Evolutionary conservation across 2,888 invertebrate genomes (phyloP).

Genomic region (Euspilapteryx auroguttella): DNA sequence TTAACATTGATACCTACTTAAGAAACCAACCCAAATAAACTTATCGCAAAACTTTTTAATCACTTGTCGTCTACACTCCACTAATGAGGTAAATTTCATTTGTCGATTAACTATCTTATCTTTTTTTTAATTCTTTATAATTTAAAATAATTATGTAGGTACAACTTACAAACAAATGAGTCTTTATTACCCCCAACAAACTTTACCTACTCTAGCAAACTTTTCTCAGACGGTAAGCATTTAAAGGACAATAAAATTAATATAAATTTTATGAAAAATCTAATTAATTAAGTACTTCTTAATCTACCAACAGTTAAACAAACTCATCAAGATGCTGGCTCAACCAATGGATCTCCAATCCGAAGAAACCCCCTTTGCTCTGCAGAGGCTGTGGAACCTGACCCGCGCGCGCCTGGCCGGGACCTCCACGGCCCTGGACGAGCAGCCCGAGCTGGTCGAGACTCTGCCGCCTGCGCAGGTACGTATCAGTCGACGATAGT

Average conservation of each 20-base stretch:
- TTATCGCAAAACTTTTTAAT: too few relatives aligned
- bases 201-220: neutral
- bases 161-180: neutral
- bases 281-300: neutral
- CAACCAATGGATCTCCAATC: constrained; percentile 60
- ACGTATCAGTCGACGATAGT: too few relatives aligned
- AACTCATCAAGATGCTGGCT: constrained; percentile 36
- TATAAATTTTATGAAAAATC: neutral
- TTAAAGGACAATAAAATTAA: neutral
- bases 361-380: constrained; percentile 51
- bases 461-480: constrained; percentile 46
- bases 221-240: too few relatives aligned
- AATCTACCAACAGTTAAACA: neutral
- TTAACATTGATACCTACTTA: too few relatives aligned
- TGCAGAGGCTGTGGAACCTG: constrained; percentile 52
- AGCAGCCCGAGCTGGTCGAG: constrained; percentile 38
- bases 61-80: too few relatives aligned
- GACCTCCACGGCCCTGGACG: constrained; percentile 39
- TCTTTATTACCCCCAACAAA: neutral
- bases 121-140: too few relatives aligned
- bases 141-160: neutral
- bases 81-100: too few relatives aligned
- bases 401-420: constrained; percentile 51
- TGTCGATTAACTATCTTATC: too few relatives aligned
- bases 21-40: too few relatives aligned